Base-by-base conservation (phyloP, 1,140 invertebrate species). In the Choristoneura fumiferana region DNA sequence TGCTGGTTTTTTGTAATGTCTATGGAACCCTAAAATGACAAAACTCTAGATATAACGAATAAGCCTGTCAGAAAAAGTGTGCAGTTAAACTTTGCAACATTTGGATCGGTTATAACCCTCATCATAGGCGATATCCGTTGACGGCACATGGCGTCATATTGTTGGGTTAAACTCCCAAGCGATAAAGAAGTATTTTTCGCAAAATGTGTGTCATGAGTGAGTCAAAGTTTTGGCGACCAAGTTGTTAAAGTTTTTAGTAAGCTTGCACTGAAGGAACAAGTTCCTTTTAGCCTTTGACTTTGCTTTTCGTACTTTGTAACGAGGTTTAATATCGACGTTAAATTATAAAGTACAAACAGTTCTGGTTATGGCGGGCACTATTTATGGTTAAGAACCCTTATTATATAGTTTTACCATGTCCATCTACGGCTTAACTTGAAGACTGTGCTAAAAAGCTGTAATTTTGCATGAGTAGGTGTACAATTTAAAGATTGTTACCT, bases 141-240 rank as follows among this genome's bases (percentile, higher is more conserved):
- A 18, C 43, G 18, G 17, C 43, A 33, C 22, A 17, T 49, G 43
- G 43, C 43, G 14, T 15, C 43, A 49, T 49, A 49, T 12, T 33
- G 43, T 49, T 49, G 8, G 43, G 43, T 49, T 49, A 49, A 49
- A 49, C 43, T 49, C 43, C 9, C 5, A 49, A 49, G 43, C 18
- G 43, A 33, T 49, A 49, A 49, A 49, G 43, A 49, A 49, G 43
- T 49, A 49, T 49, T 49, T 49, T 49, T 49, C 43, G n/a, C 18
- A 49, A 49, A 18, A 22, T 17, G 43, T 49, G 43, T 29, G 17
- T n/a, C 43, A 33, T 49, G 29, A 49, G 43, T 29, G 14, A 49
- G 17, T 29, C 17, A 15, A 10, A 22, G 40, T 14, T n/a, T n/a
- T 40, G 39, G 14, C 39, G 12, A 6, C 22, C 9, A 45, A 45